Evolutionary conservation across 2,113 vertebrate species (phyloP), one percentile per base, ranked within the genome.

Genomic region (Ammodytes dubius): DNA sequence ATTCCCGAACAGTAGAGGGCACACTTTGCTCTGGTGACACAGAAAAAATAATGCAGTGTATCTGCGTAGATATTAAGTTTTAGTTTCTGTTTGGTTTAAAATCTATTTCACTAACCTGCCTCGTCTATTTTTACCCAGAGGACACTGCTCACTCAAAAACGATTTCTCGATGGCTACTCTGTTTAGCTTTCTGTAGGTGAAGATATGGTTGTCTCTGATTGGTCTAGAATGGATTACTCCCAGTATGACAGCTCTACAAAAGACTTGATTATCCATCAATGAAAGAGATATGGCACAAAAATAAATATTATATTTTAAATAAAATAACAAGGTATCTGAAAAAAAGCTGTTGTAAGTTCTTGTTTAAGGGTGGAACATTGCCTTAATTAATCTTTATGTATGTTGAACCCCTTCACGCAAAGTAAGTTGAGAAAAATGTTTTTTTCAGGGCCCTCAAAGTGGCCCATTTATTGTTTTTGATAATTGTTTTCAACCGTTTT

Each of bases 1-100:
- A 61, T 63, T 64, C 42, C 49, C 46, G 43, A 66, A 37, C 17
- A 70, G 15, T 9, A 54, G 39, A 12, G 43, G 42, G 13, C 17
- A 35, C 64, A 43, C 6, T 6, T 42, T 69, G 59, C 19, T 54
- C 15, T 70, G 49, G 11, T 69, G 50, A 77, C 59, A 10, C 19
- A 2, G 19, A 52, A 70, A 43, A 50, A 47, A 57, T 14, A 45
- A 39, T 69, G 3, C 19, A 58, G 6, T 54, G 19, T 45, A 17
- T 12, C 35, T 43, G 0, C 10, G 3, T 13, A 39, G 8, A 8
- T 11, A 15, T 63, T n/a, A 14, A 35, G 6, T 70, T 67, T 64
- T 4, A 54, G 35, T 60, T 37, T 69, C 7, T 79, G n/a, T 63
- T 57, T 42, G n/a, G 37, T 79, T 67, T n/a, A 40, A 27, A 52